Conservation (phyloP, 2,797 vertebrate species). For the Chrysolophus pictus region DNA sequence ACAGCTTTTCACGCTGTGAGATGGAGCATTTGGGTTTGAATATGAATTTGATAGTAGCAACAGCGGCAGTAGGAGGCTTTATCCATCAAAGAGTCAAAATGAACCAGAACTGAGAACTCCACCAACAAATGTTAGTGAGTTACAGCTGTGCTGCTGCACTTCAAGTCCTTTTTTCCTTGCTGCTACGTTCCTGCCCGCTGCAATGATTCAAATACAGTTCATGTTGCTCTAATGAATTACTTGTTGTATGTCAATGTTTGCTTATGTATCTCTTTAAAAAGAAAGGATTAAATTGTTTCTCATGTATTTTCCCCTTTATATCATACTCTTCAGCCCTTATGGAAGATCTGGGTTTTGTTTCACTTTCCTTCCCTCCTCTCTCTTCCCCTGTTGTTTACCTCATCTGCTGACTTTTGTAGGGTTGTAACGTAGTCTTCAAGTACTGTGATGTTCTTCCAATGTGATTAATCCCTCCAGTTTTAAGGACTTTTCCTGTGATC, state of each 20-base stretch:
- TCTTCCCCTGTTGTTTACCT: background rate
- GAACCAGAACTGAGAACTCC: background rate
- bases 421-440: background rate
- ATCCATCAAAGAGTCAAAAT: conserved; percentile 32
- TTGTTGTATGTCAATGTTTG: background rate
- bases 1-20: conserved; percentile 29
- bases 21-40: conserved; percentile 44
- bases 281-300: background rate
- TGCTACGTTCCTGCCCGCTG: background rate
- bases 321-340: background rate
- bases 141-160: background rate
- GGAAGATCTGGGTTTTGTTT: background rate
- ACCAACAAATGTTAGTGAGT: background rate
- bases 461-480: background rate
- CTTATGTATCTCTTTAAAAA: background rate
- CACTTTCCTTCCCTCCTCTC: background rate
- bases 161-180: background rate
- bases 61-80: conserved; percentile 12
- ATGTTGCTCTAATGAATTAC: background rate
- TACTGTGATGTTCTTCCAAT: background rate
- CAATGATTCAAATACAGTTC: background rate
- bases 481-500: background rate
- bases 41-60: conserved; percentile 50
- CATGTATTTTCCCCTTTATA: background rate
- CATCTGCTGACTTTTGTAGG: background rate